Percentiles rank a stretch among this genome's conserved stretches.
Conservation (phyloP, 2,113 vertebrate genomes). For the Caloenas nicobarica region DNA sequence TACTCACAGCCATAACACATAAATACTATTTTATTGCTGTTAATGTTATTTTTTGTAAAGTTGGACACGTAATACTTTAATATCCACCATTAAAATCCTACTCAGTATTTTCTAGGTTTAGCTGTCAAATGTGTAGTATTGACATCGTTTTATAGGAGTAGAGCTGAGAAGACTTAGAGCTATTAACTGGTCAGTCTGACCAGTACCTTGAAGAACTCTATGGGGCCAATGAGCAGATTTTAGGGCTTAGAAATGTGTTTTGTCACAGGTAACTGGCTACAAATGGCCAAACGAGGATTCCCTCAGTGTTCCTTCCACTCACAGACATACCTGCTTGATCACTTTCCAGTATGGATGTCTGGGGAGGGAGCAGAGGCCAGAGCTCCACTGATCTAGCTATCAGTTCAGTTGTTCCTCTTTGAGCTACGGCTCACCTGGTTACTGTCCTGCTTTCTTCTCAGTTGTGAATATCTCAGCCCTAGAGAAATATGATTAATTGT, state of each 20-base stretch:
- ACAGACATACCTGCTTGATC: background rate
- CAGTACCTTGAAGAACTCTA: background rate
- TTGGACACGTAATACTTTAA: background rate
- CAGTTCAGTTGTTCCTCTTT: background rate
- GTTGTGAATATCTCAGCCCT: background rate
- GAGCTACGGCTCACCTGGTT: background rate
- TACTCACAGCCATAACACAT: background rate
- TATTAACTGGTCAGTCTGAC: background rate
- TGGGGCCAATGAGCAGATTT: background rate
- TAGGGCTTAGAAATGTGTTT: background rate
- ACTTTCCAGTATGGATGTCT: background rate
- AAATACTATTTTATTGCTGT: background rate
- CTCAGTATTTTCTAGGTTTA: background rate
- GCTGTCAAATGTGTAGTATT: background rate
- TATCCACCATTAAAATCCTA: background rate
- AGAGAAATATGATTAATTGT: background rate
- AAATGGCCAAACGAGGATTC: background rate
- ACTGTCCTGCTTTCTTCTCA: background rate
- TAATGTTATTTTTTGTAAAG: background rate
- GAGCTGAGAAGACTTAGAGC: background rate
- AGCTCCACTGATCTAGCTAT: background rate
- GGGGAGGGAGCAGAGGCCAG: background rate
- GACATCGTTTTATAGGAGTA: background rate
- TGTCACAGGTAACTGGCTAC: background rate
- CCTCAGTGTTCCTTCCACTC: background rate